Conservation (phyloP, 2,113 vertebrate species). For the Oplegnathus fasciatus region DNA sequence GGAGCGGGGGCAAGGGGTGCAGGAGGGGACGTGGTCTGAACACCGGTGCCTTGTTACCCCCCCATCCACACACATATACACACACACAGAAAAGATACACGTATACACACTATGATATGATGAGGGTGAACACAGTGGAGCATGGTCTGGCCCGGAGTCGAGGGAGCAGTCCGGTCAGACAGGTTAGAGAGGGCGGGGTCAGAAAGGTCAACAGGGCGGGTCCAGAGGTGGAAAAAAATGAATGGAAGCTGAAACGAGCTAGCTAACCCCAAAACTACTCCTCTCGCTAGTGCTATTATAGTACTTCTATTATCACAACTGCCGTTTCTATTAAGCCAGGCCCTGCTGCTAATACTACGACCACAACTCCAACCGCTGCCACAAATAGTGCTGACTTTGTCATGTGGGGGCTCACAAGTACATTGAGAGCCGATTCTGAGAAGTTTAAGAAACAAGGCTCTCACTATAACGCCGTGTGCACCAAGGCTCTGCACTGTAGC, state of each 20-base stretch:
- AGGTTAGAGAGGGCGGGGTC: background rate
- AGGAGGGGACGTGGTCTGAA: constrained; percentile 19
- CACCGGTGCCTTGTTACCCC: constrained; percentile 3
- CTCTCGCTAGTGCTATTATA: background rate
- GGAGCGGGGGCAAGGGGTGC: constrained; percentile 40
- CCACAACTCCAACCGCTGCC: constrained; percentile 6
- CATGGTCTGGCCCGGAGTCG: background rate
- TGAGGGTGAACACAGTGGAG: background rate
- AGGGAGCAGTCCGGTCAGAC: background rate
- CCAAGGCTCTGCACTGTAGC: background rate
- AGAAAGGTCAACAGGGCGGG: background rate
- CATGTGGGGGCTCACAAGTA: constrained; percentile 31
- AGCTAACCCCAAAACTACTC: background rate
- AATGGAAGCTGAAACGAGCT: background rate
- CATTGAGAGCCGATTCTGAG: constrained; percentile 40
- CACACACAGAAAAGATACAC: background rate
- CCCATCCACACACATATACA: background rate
- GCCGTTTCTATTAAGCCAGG: background rate
- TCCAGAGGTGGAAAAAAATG: background rate
- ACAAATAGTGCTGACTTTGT: constrained; percentile 37
- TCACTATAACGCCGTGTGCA: constrained; percentile 32
- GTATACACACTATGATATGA: no score
- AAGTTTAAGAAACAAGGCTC: constrained; percentile 55
- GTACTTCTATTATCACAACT: background rate
- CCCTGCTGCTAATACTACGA: background rate